These are phyloP conservation scores for Zaprionus davidi DNA, from an alignment of 1,140 invertebrate species.

Conservation along the genomic window DNA sequence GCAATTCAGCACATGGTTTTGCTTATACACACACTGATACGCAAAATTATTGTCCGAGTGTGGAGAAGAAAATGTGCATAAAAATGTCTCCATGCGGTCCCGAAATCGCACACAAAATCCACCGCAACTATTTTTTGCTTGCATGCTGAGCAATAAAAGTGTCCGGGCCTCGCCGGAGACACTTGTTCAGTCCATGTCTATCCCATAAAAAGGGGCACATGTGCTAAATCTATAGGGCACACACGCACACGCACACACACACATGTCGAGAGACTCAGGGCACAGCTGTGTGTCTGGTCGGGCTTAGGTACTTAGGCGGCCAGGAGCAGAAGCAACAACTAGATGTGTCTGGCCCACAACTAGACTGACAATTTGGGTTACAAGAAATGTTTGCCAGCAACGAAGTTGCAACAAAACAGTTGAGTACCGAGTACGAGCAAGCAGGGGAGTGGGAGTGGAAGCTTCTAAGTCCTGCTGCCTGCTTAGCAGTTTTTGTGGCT, in stretches of 20 bases:
- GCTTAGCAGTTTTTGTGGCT: conserved; percentile 71
- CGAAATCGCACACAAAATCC: conserved; percentile 72
- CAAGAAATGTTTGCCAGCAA: conserved; percentile 39
- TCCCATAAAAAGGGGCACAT: conserved; percentile 74
- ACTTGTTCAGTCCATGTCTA: conserved; percentile 73
- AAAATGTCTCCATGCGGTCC: conserved; percentile 56
- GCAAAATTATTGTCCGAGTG: conserved; percentile 48
- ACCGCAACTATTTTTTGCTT: conserved; percentile 78
- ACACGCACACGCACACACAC: conserved; percentile 26
- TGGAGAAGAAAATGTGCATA: conserved; percentile 40
- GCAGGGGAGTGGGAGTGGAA: not conserved
- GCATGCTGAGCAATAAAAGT: conserved; percentile 78
- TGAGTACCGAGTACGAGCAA: not conserved
- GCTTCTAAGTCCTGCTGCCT: conserved; percentile 37
- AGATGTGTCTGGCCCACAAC: conserved; percentile 35
- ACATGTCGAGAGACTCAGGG: conserved; percentile 29
- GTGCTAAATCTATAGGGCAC: conserved; percentile 57
- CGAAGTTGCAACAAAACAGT: conserved; percentile 52
- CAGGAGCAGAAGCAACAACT: conserved; percentile 23
- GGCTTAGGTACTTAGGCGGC: conserved; percentile 67
- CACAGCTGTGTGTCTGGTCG: conserved; percentile 64
- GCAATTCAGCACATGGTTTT: conserved; percentile 75
- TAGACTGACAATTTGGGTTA: conserved; percentile 73
- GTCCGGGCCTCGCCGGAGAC: conserved; percentile 67
- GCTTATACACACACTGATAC: conserved; percentile 48